Evolutionary conservation across 37 sponge, comb jelly and placozoan species (phyloP).

Genomic region (Beroe forskalii): DNA sequence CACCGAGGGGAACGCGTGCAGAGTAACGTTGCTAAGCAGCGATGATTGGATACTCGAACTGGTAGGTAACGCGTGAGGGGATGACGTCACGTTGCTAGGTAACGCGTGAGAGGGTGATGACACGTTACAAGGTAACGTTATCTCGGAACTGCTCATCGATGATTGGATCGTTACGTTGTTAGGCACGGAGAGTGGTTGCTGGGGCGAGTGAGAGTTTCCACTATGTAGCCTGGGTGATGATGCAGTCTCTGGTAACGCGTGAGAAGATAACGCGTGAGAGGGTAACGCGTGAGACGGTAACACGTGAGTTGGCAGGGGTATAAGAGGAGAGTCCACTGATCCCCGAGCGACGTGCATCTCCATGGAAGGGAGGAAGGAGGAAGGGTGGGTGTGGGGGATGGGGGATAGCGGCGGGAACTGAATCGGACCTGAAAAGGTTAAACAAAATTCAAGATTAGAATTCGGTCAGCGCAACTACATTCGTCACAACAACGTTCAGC

Average conservation of each 20-base stretch:
- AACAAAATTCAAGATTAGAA: no score
- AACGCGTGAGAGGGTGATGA: neutral
- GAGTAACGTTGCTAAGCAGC: neutral
- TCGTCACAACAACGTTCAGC: no score
- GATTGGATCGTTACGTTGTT: no score
- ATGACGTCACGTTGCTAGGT: neutral
- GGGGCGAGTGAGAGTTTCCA: no score
- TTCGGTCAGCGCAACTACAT: no score
- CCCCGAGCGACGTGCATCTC: neutral
- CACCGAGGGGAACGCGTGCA: neutral
- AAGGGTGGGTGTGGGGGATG: neutral
- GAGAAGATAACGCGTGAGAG: neutral
- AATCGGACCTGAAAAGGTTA: no score
- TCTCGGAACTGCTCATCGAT: no score
- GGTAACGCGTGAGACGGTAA: conserved; percentile 20
- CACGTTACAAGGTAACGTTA: neutral
- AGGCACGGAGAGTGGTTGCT: no score
- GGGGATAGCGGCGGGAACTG: neutral
- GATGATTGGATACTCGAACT: no score
- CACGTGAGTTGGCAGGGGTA: conserved; percentile 51
- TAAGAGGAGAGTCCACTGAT: neutral
- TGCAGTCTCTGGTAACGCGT: no score
- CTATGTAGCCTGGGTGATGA: no score
- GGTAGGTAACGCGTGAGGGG: neutral
- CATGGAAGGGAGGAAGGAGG: neutral